Conservation (phyloP, 2,797 vertebrate species). For the Rhinichthys osculus region DNA sequence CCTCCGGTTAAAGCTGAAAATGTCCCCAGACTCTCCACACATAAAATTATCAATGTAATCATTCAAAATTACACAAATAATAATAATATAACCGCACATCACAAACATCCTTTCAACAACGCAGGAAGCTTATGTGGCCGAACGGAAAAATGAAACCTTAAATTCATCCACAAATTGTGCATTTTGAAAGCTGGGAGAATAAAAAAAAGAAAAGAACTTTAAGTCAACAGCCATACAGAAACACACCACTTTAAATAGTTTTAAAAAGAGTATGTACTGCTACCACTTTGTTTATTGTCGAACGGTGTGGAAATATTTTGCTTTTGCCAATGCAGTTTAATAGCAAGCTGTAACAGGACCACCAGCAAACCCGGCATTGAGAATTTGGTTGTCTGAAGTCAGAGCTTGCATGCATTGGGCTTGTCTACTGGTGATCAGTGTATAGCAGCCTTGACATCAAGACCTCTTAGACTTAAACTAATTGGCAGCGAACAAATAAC, state of each 20-base stretch:
- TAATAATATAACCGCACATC: conserved; percentile 2
- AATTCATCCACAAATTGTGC: conserved; percentile 42
- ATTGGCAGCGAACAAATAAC: conserved; percentile 48
- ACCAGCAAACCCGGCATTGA: conserved; percentile 50
- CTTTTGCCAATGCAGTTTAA: conserved; percentile 49
- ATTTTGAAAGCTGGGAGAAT: conserved; percentile 51
- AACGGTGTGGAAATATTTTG: conserved; percentile 38
- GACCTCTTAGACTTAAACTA: conserved; percentile 42
- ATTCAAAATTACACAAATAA: conserved; percentile 40
- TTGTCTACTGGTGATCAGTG: conserved; percentile 42
- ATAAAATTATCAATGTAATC: conserved; percentile 45
- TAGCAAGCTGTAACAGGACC: conserved; percentile 29
- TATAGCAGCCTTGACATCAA: conserved; percentile 49
- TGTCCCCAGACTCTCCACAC: conserved; percentile 53
- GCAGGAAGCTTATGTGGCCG: conserved; percentile 17
- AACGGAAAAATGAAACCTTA: not conserved
- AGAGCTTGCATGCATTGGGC: conserved; percentile 48
- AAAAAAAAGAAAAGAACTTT: conserved; percentile 12
- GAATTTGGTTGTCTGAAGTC: conserved; percentile 35
- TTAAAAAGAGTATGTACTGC: conserved; percentile 56
- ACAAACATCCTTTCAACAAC: conserved; percentile 34
- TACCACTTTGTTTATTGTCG: conserved; percentile 49
- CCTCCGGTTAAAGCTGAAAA: conserved; percentile 37
- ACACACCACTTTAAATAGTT: conserved; percentile 57
- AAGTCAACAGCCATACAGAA: conserved; percentile 49